Evolutionary conservation across 2,113 vertebrate species (phyloP), one percentile per base, ranked within the genome.

Genomic region (Tyrannus savana): DNA sequence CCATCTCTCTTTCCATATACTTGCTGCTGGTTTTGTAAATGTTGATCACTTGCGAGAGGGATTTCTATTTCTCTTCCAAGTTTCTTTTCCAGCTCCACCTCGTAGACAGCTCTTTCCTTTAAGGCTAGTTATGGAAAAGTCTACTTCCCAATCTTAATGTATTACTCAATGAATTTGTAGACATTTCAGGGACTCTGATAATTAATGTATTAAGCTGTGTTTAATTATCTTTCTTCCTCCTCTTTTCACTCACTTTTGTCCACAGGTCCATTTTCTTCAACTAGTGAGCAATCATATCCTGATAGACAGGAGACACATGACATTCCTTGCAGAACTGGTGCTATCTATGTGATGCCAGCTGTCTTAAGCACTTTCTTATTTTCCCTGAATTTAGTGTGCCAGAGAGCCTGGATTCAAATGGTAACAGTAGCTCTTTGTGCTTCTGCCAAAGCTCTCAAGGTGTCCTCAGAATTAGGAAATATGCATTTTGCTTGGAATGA

Each of bases 61-160:
- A 82, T 89, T 94, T 84, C 39, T 87, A 49, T 66, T 94, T 87
- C 52, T 94, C 19, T 89, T 87, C 64, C 62, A 89, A 84, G 35
- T 75, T 93, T 82, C 66, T 82, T 93, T 93, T 87, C 52, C 60
- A 94, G 37, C 35, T 82, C 33, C 35, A 73, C 35, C 19, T 87
- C 44, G 84, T 76, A 52, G 83, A 44, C 62, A 73, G 74, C 49
- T 84, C 59, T 82, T 91, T 80, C 35, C 27, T 91, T 79, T 64
- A 82, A 84, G 17, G n/a, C 12, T 64, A 73, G 53, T 64, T 53
- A 58, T 3, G 31, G 71, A 92, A 93, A 87, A 77, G 18, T 62
- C 66, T 79, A 24, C 44, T 88, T 79, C 41, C 28, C 28, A 41
- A 31, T 44, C 46, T 71, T 87, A 76, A 68, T n/a, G 5, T 52